A percentile compares a stretch with the other conserved stretches of the same genome.
Conservation (phyloP, 2,113 vertebrate genomes). For the Mormoops blainvillei region DNA sequence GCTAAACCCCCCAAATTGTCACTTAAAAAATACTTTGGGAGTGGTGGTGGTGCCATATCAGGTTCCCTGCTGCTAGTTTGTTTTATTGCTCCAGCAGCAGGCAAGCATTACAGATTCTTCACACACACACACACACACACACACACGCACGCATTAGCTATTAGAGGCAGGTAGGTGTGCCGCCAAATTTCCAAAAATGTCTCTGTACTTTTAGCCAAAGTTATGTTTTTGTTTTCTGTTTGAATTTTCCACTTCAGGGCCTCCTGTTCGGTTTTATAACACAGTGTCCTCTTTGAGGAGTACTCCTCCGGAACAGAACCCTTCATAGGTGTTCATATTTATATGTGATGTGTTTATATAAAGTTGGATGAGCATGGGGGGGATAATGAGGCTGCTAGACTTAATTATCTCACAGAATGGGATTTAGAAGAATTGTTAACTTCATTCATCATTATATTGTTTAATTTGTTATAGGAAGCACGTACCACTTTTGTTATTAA, state of each 20-base stretch:
- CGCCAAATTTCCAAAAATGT: background rate
- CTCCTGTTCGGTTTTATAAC: background rate
- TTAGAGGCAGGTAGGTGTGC: background rate
- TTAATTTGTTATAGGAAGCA: constrained; percentile 1
- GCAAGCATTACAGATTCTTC: background rate
- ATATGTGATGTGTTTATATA: background rate
- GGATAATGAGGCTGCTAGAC: background rate
- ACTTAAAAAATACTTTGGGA: background rate
- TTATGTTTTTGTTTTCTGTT: background rate
- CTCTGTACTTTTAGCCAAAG: background rate
- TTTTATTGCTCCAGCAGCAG: background rate
- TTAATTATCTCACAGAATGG: background rate
- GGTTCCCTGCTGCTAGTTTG: background rate
- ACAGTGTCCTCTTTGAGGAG: background rate
- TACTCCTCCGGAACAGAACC: too few species aligned
- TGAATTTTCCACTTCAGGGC: background rate
- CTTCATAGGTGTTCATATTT: background rate
- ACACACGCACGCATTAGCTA: background rate
- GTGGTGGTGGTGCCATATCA: background rate
- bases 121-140: too few species aligned
- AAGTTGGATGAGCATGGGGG: background rate
- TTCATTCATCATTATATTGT: background rate
- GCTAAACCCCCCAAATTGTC: background rate
- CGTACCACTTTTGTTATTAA: constrained; percentile 10
- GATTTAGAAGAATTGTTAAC: background rate